Percentiles rank a stretch among this genome's conserved stretches.
Evolutionary conservation across 2,888 invertebrate genomes (phyloP).

Genomic region (Lithophane socia): DNA sequence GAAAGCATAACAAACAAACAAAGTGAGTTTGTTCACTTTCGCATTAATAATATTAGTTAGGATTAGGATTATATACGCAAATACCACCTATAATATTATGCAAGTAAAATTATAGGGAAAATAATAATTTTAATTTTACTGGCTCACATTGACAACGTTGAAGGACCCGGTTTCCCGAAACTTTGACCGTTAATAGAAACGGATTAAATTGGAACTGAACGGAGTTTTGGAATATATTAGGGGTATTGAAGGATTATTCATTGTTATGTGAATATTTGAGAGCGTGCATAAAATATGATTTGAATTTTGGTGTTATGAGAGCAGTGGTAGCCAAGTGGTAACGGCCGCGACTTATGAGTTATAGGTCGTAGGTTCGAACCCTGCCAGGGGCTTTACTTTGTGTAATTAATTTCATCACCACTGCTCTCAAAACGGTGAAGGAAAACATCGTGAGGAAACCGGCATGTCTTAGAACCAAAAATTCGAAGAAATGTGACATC

Average conservation of each 20-base stretch:
- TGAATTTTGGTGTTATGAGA: not conserved
- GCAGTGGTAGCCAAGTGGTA: no score
- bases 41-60: no score
- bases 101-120: not conserved
- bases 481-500: no score
- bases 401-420: no score
- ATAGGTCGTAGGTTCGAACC: no score
- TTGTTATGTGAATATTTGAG: slow-evolving; percentile 8
- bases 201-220: slow-evolving; percentile 41
- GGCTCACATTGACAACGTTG: slow-evolving; percentile 25
- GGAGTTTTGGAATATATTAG: slow-evolving; percentile 43
- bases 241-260: slow-evolving; percentile 23
- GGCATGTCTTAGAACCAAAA: no score
- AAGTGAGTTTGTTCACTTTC: no score
- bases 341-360: no score
- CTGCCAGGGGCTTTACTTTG: no score
- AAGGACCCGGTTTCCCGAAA: slow-evolving; percentile 29
- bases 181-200: slow-evolving; percentile 50
- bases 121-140: slow-evolving; percentile 18
- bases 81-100: not conserved
- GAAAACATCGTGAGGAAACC: no score
- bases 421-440: no score
- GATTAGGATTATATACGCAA: not conserved
- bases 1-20: no score
- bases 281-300: not conserved